Base-by-base conservation (phyloP, 2,113 vertebrate genomes). In the Pomatorhinus ruficollis region DNA sequence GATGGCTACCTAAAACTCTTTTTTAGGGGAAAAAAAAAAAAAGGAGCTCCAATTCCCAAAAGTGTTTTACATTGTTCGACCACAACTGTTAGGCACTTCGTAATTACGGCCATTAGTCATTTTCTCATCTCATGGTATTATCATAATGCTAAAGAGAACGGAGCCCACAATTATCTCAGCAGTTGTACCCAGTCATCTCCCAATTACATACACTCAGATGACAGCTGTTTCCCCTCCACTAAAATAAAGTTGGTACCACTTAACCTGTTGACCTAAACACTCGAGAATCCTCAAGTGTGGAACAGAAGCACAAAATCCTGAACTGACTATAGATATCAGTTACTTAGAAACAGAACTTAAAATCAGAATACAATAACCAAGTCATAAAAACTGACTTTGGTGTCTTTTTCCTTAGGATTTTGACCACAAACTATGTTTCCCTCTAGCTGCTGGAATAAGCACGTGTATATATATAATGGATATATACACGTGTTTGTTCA, bases 141-240 rank as follows among this genome's bases (percentile, higher is more conserved):
- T 78, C 69, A 56, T 30, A 91, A 78, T 0, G 1, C 44, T 88
- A 68, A 74, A 44, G 68, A 92, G 63, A 92, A 83, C 2, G 9
- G 39, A 90, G 72, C 76, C 86, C 83, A 66, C 83, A 86, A 95
- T 95, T 95, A 93, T 23, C 64, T 70, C 72, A 66, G 42, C 80
- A 92, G 76, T 54, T 78, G 63, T 47, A 87, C 52, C 81, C 22
- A 76, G 33, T 93, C 95, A 95, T 72, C 72, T 94, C 74, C 61
- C n/a, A 82, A 44, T 87, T 87, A 94, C 70, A 77, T 7, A 63
- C 59, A 37, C n/a, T 70, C 45, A 79, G 47, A 27, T 47, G n/a
- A 57, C 69, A 85, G 42, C 80, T 59, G 33, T 54, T 96, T 84
- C 42, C 70, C 75, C 44, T 44, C 59, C 31, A 68, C 45, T 85